Conservation (phyloP, 2,797 vertebrate species). For the Argya squamiceps region DNA sequence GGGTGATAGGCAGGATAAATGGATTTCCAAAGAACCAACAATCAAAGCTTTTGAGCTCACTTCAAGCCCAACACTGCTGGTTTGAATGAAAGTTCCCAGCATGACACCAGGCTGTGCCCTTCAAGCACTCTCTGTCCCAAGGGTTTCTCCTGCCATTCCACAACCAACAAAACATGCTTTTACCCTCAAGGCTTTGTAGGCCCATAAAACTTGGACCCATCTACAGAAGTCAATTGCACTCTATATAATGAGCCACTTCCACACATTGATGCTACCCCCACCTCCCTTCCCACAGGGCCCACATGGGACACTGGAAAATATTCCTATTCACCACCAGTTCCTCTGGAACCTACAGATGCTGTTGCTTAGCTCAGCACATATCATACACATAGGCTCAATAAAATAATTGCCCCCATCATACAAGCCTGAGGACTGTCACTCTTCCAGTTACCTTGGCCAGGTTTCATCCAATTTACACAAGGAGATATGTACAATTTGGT, state of each 20-base stretch:
- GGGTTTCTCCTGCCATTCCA: neutral
- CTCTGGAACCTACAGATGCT: neutral
- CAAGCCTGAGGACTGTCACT: neutral
- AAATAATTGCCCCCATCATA: neutral
- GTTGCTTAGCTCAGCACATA: neutral
- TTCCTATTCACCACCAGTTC: neutral
- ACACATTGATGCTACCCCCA: rapidly evolving
- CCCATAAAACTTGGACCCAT: neutral
- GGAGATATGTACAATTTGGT: neutral
- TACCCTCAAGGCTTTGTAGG: neutral
- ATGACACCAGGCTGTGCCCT: neutral
- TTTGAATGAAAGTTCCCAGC: neutral
- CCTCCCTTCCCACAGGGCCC: neutral
- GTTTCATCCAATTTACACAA: neutral
- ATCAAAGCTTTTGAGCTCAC: neutral
- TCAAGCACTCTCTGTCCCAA: neutral
- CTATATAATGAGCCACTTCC: neutral
- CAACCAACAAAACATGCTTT: neutral
- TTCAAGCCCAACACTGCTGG: neutral
- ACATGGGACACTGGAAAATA: neutral
- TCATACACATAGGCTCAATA: neutral
- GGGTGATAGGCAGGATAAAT: neutral
- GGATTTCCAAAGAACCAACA: neutral
- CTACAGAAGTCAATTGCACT: neutral
- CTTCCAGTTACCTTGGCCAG: neutral